phyloP scores from a whole-genome alignment of 64 coral and sea anemone species.

The Orbicella faveolata region DNA sequence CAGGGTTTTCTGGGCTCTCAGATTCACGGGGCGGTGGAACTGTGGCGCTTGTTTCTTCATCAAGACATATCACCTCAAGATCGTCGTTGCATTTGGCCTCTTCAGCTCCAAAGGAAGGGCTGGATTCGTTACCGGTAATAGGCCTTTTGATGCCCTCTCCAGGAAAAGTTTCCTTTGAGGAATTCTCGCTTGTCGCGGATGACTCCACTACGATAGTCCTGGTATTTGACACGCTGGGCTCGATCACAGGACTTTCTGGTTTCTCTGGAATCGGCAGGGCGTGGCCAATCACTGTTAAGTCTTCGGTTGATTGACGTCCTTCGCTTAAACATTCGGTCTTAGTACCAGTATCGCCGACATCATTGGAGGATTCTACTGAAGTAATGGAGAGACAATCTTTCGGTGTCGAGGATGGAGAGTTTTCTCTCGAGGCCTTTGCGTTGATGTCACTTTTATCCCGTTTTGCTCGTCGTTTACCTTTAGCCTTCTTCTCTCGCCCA shows the following conservation, averaged over 20 bases:
- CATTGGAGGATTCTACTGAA: not conserved
- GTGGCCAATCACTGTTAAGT: not conserved
- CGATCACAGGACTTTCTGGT: not conserved
- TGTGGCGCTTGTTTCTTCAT: not conserved
- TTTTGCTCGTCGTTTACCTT: not conserved
- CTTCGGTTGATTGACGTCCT: not conserved
- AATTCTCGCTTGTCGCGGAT: not conserved
- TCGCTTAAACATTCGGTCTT: not conserved
- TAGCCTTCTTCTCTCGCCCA: not conserved
- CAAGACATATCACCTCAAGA: not conserved
- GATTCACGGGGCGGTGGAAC: too few species aligned
- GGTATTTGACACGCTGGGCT: not conserved
- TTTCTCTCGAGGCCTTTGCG: not conserved
- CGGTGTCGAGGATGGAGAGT: not conserved
- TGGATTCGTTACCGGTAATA: not conserved
- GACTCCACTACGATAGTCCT: not conserved
- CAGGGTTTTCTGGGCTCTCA: too few species aligned
- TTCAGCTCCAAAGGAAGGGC: not conserved
- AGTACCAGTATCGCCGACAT: not conserved
- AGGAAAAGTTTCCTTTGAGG: not conserved
- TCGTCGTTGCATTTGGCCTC: not conserved
- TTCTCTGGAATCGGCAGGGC: not conserved
- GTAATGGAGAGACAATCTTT: constrained; percentile 4
- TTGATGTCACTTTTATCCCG: not conserved
- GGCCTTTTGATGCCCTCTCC: not conserved